Evolutionary conservation across 1,140 invertebrate genomes (phyloP).

Genomic region (Andricus grossulariae): DNA sequence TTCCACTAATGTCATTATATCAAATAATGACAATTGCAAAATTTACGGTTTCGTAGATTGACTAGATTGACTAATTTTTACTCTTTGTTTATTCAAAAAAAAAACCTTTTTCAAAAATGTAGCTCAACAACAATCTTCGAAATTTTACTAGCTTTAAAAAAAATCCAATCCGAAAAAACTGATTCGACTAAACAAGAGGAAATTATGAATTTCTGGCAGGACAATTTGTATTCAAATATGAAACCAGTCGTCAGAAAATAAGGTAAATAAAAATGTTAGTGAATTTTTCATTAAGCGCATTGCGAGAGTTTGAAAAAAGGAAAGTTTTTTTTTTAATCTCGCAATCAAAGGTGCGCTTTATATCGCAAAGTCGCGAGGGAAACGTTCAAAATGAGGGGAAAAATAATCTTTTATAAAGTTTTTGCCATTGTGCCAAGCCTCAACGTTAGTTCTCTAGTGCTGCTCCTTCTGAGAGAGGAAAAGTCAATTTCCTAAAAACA

Average conservation of each 20-base stretch:
- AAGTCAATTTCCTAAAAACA: slow-evolving; percentile 68
- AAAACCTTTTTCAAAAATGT: no score
- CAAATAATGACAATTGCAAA: no score
- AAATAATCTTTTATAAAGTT: slow-evolving; percentile 4
- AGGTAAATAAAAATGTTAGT: background rate
- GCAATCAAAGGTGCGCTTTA: slow-evolving; percentile 8
- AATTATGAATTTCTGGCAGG: no score
- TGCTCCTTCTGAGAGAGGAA: slow-evolving; percentile 53
- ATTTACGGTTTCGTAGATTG: no score
- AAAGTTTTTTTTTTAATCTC: background rate
- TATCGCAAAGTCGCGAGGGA: slow-evolving; percentile 1
- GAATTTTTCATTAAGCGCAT: background rate
- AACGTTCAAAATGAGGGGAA: background rate
- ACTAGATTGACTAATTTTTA: no score
- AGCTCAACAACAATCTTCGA: no score
- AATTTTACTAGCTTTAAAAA: no score
- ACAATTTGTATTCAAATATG: background rate
- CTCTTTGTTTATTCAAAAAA: no score
- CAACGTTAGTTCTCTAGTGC: slow-evolving; percentile 1
- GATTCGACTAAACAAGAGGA: no score
- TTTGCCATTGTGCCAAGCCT: background rate
- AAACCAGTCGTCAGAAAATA: slow-evolving; percentile 1
- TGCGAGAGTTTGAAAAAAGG: background rate
- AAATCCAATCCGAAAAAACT: no score
- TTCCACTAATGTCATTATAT: no score